phyloP scores from a whole-genome alignment of 1,140 invertebrate species.

The Neuroterus valhalla region DNA sequence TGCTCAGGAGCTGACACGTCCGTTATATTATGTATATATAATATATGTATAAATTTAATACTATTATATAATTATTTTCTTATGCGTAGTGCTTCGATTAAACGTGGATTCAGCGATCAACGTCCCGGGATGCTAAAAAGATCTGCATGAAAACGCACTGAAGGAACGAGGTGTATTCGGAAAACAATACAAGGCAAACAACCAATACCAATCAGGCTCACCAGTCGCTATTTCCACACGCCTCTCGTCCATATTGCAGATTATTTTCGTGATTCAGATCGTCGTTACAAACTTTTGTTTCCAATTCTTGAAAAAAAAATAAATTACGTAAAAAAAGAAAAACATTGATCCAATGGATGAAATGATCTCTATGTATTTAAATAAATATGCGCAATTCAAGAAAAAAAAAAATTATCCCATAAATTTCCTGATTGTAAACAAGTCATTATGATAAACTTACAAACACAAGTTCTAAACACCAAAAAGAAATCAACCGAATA shows the following conservation, averaged over 20 bases:
- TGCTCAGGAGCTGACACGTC: constrained; percentile 64
- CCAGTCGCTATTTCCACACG: constrained; percentile 29
- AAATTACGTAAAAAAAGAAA: not conserved
- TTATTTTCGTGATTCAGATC: not conserved
- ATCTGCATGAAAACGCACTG: constrained; percentile 27
- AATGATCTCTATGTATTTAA: no score
- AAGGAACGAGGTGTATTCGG: constrained; percentile 33
- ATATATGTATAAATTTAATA: constrained; percentile 66
- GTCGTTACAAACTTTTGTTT: not conserved
- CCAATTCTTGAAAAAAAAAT: not conserved
- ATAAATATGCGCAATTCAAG: no score
- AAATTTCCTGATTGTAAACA: no score
- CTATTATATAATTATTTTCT: constrained; percentile 54
- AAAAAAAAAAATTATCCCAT: no score
- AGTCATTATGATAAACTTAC: no score
- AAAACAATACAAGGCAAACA: constrained; percentile 47
- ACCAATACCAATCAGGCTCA: constrained; percentile 40
- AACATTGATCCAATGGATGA: no score
- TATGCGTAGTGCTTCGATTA: constrained; percentile 56
- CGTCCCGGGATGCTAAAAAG: constrained; percentile 60
- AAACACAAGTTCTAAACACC: no score
- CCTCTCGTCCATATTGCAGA: not conserved
- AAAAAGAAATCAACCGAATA: no score
- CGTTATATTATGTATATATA: constrained; percentile 52
- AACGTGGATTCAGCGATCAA: constrained; percentile 62